phyloP scores from a whole-genome alignment of 2,113 vertebrate species.

The Ibidorhyncha struthersii region DNA sequence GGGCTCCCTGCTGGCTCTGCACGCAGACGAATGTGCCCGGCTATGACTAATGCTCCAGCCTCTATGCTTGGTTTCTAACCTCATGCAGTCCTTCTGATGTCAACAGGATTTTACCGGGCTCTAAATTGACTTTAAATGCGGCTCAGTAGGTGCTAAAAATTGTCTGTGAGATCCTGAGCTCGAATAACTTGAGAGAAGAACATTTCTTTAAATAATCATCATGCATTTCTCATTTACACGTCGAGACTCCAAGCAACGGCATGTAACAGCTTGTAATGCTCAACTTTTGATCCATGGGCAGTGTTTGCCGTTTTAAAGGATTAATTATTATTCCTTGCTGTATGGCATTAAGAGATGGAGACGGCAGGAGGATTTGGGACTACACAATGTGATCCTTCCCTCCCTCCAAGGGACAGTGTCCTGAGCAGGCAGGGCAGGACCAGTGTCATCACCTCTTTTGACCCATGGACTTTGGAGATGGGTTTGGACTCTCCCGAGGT shows the following conservation, averaged over 20 bases:
- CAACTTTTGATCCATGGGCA: background rate
- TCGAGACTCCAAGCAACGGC: background rate
- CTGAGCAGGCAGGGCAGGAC: background rate
- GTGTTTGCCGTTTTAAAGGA: background rate
- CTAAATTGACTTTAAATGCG: background rate
- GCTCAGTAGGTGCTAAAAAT: background rate
- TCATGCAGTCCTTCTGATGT: background rate
- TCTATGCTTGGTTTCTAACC: background rate
- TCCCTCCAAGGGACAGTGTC: background rate
- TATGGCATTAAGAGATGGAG: background rate
- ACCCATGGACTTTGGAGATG: background rate
- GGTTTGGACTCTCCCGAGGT: background rate
- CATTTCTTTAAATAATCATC: background rate
- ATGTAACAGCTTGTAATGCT: background rate
- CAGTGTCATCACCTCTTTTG: rapidly evolving
- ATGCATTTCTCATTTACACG: background rate
- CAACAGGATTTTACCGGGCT: background rate
- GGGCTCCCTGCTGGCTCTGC: background rate
- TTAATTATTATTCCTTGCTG: background rate
- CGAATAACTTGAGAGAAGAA: background rate
- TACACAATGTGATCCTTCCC: background rate
- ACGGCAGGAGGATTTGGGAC: background rate
- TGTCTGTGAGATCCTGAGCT: background rate
- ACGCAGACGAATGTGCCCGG: background rate
- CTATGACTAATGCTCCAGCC: background rate